phyloP scores from a whole-genome alignment of 2,113 vertebrate species.

The Corydoras sp. region DNA sequence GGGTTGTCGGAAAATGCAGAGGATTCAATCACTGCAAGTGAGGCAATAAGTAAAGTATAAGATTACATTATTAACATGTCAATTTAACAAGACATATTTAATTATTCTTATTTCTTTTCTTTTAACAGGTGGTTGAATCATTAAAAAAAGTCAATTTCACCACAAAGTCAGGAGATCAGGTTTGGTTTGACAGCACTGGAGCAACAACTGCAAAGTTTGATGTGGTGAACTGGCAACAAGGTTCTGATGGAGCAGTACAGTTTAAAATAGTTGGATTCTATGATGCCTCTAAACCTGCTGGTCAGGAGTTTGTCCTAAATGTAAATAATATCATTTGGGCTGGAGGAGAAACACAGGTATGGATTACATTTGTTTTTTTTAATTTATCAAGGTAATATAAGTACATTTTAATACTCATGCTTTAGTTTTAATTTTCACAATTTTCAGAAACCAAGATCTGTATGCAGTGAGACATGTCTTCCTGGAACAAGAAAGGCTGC shows the following conservation, averaged over 20 bases:
- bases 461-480: constrained; percentile 57
- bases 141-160: constrained; percentile 58
- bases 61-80: background rate
- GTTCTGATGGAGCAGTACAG: constrained; percentile 44
- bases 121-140: constrained; percentile 41
- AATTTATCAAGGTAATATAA: background rate
- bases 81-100: background rate
- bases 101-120: constrained; percentile 21
- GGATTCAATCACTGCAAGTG: constrained; percentile 58
- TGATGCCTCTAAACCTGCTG: constrained; percentile 57
- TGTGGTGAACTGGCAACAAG: constrained; percentile 66
- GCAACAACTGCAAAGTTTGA: constrained; percentile 60
- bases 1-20: constrained; percentile 48
- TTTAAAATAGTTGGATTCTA: constrained; percentile 66
- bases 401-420: constrained; percentile 48
- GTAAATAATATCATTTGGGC: constrained; percentile 56
- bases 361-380: background rate
- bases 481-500: constrained; percentile 51
- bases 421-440: constrained; percentile 39
- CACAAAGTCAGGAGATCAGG: constrained; percentile 50
- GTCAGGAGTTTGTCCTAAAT: constrained; percentile 55
- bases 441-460: constrained; percentile 58
- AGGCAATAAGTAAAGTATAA: background rate
- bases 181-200: constrained; percentile 64
- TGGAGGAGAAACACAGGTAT: constrained; percentile 33